These are phyloP conservation scores for Petrocephalus schoutedeni DNA, from an alignment of 2,797 vertebrate species.

Conservation along the genomic window DNA sequence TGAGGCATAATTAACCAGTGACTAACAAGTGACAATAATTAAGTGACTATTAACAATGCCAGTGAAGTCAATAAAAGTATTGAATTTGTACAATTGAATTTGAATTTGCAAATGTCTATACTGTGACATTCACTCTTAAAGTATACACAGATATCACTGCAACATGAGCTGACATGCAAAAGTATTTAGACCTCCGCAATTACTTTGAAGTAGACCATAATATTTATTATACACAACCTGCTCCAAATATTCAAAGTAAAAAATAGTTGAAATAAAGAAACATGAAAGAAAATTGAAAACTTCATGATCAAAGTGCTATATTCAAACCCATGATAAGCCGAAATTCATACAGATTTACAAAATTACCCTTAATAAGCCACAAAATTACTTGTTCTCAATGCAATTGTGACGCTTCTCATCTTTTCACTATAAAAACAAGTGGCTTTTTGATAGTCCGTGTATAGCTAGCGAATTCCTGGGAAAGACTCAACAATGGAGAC, in stretches of 20 bases:
- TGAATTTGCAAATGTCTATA: background rate
- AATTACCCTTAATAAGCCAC: conserved; percentile 10
- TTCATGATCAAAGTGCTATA: conserved; percentile 3
- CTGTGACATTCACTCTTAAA: background rate
- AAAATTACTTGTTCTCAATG: conserved; percentile 8
- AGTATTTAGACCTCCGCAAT: background rate
- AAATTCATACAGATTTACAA: conserved; percentile 10
- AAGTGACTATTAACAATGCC: background rate
- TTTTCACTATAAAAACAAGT: background rate
- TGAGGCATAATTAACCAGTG: background rate
- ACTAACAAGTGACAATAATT: background rate
- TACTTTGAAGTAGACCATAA: conserved; percentile 7
- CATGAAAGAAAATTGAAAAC: conserved; percentile 1
- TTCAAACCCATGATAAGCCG: background rate
- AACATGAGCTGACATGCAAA: background rate
- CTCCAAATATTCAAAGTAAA: conserved; percentile 3
- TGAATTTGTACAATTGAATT: too few relatives aligned
- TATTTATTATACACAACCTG: conserved; percentile 4
- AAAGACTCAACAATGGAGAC: conserved; percentile 2
- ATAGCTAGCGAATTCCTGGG: background rate
- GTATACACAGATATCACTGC: background rate
- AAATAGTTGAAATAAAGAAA: background rate
- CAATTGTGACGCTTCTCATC: background rate
- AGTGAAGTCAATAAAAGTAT: background rate
- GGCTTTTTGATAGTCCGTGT: background rate